These are phyloP conservation scores for Planiliza haematocheilus DNA, from an alignment of 2,113 vertebrate genomes.

Conservation along the genomic window DNA sequence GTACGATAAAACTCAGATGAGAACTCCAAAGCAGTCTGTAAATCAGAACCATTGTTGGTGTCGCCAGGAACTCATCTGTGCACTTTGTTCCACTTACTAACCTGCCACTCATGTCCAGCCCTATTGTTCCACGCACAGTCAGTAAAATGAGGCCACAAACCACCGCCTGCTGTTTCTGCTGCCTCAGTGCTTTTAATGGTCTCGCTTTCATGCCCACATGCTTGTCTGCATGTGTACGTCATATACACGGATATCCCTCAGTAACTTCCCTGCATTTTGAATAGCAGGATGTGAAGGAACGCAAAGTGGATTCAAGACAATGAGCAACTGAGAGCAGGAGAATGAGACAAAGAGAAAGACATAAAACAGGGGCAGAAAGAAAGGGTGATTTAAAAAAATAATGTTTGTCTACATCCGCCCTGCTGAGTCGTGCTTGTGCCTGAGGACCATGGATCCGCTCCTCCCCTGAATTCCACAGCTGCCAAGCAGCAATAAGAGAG, in stretches of 20 bases:
- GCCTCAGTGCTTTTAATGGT: constrained; percentile 74
- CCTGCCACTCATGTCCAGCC: constrained; percentile 63
- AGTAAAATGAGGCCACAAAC: constrained; percentile 72
- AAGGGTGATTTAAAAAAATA: constrained; percentile 5
- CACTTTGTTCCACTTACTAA: constrained; percentile 68
- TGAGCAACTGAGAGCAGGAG: constrained; percentile 2
- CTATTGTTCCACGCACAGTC: constrained; percentile 72
- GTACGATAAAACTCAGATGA: constrained; percentile 21
- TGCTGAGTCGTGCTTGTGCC: constrained; percentile 54
- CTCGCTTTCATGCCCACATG: constrained; percentile 46
- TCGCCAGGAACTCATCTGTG: constrained; percentile 45
- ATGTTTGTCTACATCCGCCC: constrained; percentile 43
- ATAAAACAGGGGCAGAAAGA: constrained; percentile 33
- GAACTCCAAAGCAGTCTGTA: constrained; percentile 50
- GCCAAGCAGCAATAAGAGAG: constrained; percentile 21
- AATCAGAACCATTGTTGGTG: constrained; percentile 43
- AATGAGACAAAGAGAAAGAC: constrained; percentile 20
- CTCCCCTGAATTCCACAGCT: constrained; percentile 66
- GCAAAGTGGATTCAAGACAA: constrained; percentile 41
- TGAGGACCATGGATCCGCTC: constrained; percentile 39
- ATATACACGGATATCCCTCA: constrained; percentile 46
- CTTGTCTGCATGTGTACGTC: constrained; percentile 33
- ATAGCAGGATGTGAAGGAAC: constrained; percentile 57
- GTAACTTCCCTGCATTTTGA: constrained; percentile 53
- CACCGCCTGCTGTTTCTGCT: constrained; percentile 72